Evolutionary conservation across 2,888 invertebrate species (phyloP).

Genomic region (Gastracanthus pulcherrimus): DNA sequence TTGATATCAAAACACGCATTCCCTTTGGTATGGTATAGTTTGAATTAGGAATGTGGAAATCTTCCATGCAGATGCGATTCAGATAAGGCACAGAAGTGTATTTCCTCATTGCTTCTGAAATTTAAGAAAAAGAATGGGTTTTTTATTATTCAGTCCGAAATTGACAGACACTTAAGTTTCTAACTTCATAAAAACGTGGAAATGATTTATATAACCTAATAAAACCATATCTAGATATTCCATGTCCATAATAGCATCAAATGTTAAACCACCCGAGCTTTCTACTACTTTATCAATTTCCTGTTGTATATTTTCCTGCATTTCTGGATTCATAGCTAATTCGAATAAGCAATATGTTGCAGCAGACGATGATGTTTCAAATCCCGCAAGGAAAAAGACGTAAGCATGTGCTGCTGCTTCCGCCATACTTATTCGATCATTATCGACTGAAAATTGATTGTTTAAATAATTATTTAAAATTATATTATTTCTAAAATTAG

Average conservation of each 20-base stretch:
- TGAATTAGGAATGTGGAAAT: constrained; percentile 55
- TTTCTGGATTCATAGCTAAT: constrained; percentile 72
- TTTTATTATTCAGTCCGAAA: no score
- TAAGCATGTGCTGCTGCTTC: constrained; percentile 71
- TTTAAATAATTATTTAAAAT: background rate
- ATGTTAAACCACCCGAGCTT: background rate
- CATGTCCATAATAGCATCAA: constrained; percentile 12
- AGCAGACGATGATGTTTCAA: constrained; percentile 78
- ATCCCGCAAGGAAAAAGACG: constrained; percentile 77
- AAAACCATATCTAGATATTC: constrained; percentile 37
- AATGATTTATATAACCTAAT: background rate
- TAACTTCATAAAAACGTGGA: no score
- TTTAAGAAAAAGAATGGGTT: background rate
- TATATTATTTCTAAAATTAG: background rate
- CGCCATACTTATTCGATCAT: constrained; percentile 61
- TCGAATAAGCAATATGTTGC: constrained; percentile 76
- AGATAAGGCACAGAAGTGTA: constrained; percentile 57
- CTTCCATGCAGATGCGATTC: constrained; percentile 68
- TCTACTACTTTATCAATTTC: constrained; percentile 72
- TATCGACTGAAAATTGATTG: background rate
- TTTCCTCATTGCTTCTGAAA: constrained; percentile 67
- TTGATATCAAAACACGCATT: constrained; percentile 69
- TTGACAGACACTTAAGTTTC: no score
- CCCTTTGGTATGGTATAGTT: constrained; percentile 60
- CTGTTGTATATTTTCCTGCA: constrained; percentile 73